A percentile compares a stretch with the other conserved stretches of the same genome.
Evolutionary conservation across 2,888 invertebrate genomes (phyloP).

Genomic region (Leucoptera coffeella): DNA sequence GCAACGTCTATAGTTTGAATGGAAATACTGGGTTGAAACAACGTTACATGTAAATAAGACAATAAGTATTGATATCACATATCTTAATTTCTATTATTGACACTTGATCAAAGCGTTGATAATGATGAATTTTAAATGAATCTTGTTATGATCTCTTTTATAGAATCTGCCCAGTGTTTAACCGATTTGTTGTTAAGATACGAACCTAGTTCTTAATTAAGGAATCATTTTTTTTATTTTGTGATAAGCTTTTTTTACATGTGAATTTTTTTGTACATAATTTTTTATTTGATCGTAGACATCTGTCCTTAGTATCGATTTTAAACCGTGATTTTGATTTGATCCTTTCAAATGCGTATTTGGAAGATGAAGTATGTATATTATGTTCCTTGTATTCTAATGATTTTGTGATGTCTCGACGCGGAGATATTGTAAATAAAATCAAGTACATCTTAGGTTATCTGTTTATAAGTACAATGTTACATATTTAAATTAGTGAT

Average conservation of each 20-base stretch:
- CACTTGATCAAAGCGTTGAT: no score
- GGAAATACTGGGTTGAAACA: slow-evolving; percentile 43
- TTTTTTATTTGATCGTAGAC: slow-evolving; percentile 7
- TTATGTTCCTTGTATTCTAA: slow-evolving; percentile 44
- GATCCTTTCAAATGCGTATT: slow-evolving; percentile 33
- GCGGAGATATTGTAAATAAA: slow-evolving; percentile 9
- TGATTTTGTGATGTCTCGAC: slow-evolving; percentile 38
- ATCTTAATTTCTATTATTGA: slow-evolving; percentile 29
- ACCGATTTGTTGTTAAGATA: slow-evolving; percentile 23
- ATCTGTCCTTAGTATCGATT: slow-evolving; percentile 3
- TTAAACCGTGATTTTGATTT: slow-evolving; percentile 16
- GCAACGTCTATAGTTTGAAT: slow-evolving; percentile 15
- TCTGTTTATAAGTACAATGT: slow-evolving; percentile 52
- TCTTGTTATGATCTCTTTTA: slow-evolving; percentile 49
- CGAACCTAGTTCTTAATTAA: slow-evolving; percentile 26
- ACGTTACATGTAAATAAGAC: slow-evolving; percentile 33
- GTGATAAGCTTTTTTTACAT: slow-evolving; percentile 39
- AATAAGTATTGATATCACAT: slow-evolving; percentile 44
- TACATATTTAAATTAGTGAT: slow-evolving; percentile 35
- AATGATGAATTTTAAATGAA: slow-evolving; percentile 14
- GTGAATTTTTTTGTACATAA: slow-evolving; percentile 33
- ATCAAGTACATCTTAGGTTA: slow-evolving; percentile 34
- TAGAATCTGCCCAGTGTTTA: slow-evolving; percentile 50
- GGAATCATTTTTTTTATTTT: slow-evolving; percentile 28
- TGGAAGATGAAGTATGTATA: no score